Percentiles rank a stretch among this genome's conserved stretches.
phyloP scores from a whole-genome alignment of 1,140 invertebrate genomes.

The Leptestheria dahalacensis region DNA sequence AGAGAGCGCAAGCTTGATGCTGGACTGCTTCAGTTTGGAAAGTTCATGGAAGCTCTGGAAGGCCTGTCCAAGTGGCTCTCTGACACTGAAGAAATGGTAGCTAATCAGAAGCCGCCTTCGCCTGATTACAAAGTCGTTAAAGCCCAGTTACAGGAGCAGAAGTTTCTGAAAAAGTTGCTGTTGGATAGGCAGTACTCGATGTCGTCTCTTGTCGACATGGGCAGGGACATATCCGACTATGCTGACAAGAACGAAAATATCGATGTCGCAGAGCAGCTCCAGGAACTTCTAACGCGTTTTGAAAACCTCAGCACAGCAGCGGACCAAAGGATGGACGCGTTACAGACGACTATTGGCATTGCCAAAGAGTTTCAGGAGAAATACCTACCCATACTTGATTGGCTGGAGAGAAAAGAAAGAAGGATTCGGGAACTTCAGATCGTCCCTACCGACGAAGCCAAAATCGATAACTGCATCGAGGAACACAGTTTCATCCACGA shows the following conservation, averaged over 20 bases:
- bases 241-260: constrained; percentile 67
- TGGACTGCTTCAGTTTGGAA: constrained; percentile 81
- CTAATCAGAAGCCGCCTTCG: constrained; percentile 89
- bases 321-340: constrained; percentile 61
- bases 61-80: constrained; percentile 61
- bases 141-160: constrained; percentile 44
- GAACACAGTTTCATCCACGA: constrained; percentile 73
- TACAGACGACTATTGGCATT: constrained; percentile 75
- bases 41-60: constrained; percentile 82
- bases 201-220: constrained; percentile 71
- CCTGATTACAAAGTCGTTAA: constrained; percentile 96
- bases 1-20: constrained; percentile 76
- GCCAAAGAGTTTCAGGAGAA: constrained; percentile 79
- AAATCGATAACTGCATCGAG: constrained; percentile 68
- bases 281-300: constrained; percentile 70
- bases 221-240: constrained; percentile 67
- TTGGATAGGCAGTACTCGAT: constrained; percentile 84
- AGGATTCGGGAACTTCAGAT: constrained; percentile 75
- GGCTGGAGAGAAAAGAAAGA: constrained; percentile 79
- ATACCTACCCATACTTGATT: constrained; percentile 69
- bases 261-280: constrained; percentile 71
- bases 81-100: constrained; percentile 90
- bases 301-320: constrained; percentile 62
- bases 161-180: constrained; percentile 91
- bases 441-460: constrained; percentile 83